A percentile compares a stretch with the other conserved stretches of the same genome.
Conservation (phyloP, 2,888 invertebrate genomes). For the Griposia aprilina region DNA sequence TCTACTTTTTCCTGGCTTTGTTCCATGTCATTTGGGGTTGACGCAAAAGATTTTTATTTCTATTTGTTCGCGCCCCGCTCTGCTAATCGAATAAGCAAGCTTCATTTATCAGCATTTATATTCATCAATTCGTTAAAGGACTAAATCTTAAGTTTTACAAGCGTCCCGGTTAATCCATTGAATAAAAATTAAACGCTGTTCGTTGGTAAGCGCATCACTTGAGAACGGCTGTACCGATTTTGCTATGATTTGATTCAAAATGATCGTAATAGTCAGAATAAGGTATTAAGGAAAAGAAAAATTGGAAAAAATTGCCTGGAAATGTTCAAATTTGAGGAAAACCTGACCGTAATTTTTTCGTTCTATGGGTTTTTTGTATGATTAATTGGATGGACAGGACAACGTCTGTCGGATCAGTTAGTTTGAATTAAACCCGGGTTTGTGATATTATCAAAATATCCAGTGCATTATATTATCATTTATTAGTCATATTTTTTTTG, state of each 20-base stretch:
- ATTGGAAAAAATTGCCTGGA: neutral
- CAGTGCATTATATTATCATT: too few species aligned
- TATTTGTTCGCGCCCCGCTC: too few species aligned
- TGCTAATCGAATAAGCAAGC: too few species aligned
- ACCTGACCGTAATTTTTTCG: neutral
- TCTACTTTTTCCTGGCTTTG: neutral
- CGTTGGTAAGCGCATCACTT: neutral
- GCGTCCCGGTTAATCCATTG: neutral
- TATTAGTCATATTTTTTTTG: neutral
- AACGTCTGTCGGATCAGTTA: neutral
- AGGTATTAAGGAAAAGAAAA: neutral
- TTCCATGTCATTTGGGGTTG: neutral
- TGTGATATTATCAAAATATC: neutral
- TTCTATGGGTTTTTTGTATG: neutral
- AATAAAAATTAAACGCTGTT: neutral
- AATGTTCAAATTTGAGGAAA: neutral
- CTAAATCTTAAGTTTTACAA: neutral
- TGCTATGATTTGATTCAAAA: neutral
- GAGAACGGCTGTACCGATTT: neutral
- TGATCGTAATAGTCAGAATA: neutral
- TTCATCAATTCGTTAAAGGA: neutral
- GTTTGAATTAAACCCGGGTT: neutral
- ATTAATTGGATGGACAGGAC: neutral
- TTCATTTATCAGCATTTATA: neutral
- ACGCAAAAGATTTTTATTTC: neutral